Evolutionary conservation across 1,140 invertebrate genomes (phyloP), one percentile per base, ranked within the genome.

Genomic region (Pissodes strobi): DNA sequence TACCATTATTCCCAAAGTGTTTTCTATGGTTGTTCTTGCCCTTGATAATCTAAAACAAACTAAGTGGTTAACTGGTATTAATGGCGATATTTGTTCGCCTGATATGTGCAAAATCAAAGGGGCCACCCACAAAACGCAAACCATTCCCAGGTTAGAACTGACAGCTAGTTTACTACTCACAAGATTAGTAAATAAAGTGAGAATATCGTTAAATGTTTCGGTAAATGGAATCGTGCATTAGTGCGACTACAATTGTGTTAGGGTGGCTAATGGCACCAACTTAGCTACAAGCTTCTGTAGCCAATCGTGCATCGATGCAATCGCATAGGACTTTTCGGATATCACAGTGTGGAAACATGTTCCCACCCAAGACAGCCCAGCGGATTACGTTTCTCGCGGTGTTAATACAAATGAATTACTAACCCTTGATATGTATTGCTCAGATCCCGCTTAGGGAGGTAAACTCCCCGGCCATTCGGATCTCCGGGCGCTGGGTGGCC

Each of bases 61-160:
- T n/a, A n/a, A n/a, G n/a, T n/a, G n/a, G n/a, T n/a, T n/a, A n/a
- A n/a, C n/a, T n/a, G n/a, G n/a, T n/a, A n/a, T n/a, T n/a, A 23
- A 52, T 17, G 51, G 58, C 4, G 21, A 69, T 0, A 52, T 71
- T 52, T 2, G 64, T 68, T 0, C 49, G 34, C 13, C 53, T 80
- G 13, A 37, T 81, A 30, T 70, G 70, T 46, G 72, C 76, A 0
- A 81, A 80, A 70, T 71, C 74, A 5, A 72, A 66, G 48, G 76
- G 81, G 5, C 76, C 79, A 12, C 79, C 79, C 6, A 21, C 79
- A 9, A 77, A 80, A 68, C 37, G 49, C n/a, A n/a, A n/a, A n/a
- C n/a, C n/a, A n/a, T n/a, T n/a, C n/a, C n/a, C n/a, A n/a, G n/a
- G n/a, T n/a, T 72, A 22, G 71, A 74, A 51, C 52, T 74, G 23